Conservation (phyloP, 2,797 vertebrate genomes). For the Poecilia velifera region DNA sequence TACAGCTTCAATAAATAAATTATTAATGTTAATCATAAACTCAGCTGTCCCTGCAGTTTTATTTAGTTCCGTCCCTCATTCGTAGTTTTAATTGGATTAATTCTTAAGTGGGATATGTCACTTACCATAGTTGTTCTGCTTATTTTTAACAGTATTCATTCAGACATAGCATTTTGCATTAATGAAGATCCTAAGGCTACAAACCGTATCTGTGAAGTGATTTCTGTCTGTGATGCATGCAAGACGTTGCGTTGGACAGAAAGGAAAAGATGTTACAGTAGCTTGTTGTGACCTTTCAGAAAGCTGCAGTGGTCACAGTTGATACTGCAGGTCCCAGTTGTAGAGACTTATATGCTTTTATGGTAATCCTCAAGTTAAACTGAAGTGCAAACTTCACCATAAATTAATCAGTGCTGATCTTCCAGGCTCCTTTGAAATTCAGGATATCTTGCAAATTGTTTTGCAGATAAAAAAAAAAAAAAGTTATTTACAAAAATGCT, state of each 20-base stretch:
- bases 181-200: slow-evolving; percentile 32
- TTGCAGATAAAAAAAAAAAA: slow-evolving; percentile 6
- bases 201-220: slow-evolving; percentile 27
- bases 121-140: background rate
- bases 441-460: slow-evolving; percentile 46
- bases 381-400: slow-evolving; percentile 13
- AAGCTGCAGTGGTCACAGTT: background rate
- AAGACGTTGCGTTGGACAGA: slow-evolving; percentile 35
- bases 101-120: background rate
- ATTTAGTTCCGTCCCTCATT: background rate
- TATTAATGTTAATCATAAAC: background rate
- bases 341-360: background rate
- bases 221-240: slow-evolving; percentile 31
- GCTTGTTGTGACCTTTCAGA: slow-evolving; percentile 14
- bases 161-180: slow-evolving; percentile 24
- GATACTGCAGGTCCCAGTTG: background rate
- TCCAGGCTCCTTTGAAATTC: slow-evolving; percentile 3
- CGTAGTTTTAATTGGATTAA: slow-evolving; percentile 2
- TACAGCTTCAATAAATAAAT: background rate
- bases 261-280: slow-evolving; percentile 6
- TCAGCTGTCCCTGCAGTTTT: background rate
- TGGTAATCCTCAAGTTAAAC: background rate
- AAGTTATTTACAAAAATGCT: slow-evolving; percentile 40
- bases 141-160: slow-evolving; percentile 22
- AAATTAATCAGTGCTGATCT: slow-evolving; percentile 25